Percentiles rank a stretch among this genome's conserved stretches.
These are phyloP conservation scores for Protodeltote pygarga DNA, from an alignment of 2,888 invertebrate genomes.

Conservation along the genomic window DNA sequence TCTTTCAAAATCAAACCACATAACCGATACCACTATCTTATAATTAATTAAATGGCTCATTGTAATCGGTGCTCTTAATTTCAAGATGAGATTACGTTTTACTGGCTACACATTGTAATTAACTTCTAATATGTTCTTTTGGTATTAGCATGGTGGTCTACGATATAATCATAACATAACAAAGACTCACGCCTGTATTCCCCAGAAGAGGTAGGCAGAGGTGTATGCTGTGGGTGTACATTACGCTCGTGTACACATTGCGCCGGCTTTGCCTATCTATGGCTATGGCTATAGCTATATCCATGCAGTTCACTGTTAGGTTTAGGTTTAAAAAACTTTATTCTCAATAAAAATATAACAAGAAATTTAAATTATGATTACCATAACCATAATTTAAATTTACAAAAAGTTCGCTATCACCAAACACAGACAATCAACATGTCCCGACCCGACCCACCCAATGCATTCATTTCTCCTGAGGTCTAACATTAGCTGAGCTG, in stretches of 20 bases:
- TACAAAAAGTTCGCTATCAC: no score
- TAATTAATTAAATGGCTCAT: slow-evolving; percentile 6
- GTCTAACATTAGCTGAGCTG: no score
- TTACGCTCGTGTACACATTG: no score
- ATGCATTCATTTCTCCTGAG: no score
- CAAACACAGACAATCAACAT: no score
- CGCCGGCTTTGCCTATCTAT: no score
- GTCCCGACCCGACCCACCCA: no score
- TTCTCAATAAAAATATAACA: no score
- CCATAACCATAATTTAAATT: neutral
- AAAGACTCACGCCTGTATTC: no score
- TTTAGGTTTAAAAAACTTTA: no score
- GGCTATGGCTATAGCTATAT: neutral
- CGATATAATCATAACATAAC: slow-evolving; percentile 8
- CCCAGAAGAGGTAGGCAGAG: no score
- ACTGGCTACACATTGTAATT: slow-evolving; percentile 43
- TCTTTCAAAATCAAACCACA: neutral
- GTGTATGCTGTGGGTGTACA: no score
- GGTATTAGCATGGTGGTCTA: slow-evolving; percentile 35
- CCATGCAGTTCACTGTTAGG: neutral
- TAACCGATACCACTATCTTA: neutral
- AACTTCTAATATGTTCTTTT: slow-evolving; percentile 33
- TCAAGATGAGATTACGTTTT: slow-evolving; percentile 23
- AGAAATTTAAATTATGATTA: neutral
- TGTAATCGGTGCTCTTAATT: slow-evolving; percentile 11